Evolutionary conservation across 2,797 vertebrate species (phyloP).

Genomic region (Eutrigla gurnardus): DNA sequence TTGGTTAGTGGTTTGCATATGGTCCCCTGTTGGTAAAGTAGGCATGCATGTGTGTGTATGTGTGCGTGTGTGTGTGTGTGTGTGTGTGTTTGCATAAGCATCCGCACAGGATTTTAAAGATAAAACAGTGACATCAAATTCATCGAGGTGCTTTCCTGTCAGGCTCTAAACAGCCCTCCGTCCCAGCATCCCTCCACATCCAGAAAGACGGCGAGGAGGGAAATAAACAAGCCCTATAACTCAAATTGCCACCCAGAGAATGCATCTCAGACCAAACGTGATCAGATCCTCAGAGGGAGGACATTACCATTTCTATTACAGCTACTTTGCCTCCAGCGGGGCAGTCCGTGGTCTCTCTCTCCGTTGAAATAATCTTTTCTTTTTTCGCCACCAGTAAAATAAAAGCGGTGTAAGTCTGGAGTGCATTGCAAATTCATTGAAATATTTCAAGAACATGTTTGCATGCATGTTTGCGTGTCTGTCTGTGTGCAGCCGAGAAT

Average conservation of each 20-base stretch:
- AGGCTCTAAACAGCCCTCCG: constrained; percentile 55
- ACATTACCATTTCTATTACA: constrained; percentile 79
- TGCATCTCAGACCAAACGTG: constrained; percentile 60
- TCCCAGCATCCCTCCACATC: constrained; percentile 50
- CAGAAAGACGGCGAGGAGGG: constrained; percentile 58
- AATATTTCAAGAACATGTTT: constrained; percentile 42
- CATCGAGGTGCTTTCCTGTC: constrained; percentile 56
- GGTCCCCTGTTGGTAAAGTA: background rate
- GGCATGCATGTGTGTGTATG: background rate
- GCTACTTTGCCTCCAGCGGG: constrained; percentile 64
- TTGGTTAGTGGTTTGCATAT: background rate
- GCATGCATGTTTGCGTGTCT: constrained; percentile 17
- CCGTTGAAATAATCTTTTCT: constrained; percentile 47
- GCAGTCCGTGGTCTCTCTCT: constrained; percentile 40
- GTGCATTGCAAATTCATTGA: constrained; percentile 54
- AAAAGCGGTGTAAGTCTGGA: constrained; percentile 4
- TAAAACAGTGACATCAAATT: constrained; percentile 63
- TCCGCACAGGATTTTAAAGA: constrained; percentile 32
- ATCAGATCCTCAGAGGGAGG: constrained; percentile 63
- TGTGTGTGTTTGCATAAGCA: constrained; percentile 4
- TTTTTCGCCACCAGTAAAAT: constrained; percentile 38
- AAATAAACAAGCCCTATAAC: constrained; percentile 61
- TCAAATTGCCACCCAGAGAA: constrained; percentile 73
- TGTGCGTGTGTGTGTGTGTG: constrained; percentile 10
- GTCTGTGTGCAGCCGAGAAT: constrained; percentile 29